Evolutionary conservation across 2,113 vertebrate genomes (phyloP).

Genomic region (Boulengeromyrus knoepffleri): DNA sequence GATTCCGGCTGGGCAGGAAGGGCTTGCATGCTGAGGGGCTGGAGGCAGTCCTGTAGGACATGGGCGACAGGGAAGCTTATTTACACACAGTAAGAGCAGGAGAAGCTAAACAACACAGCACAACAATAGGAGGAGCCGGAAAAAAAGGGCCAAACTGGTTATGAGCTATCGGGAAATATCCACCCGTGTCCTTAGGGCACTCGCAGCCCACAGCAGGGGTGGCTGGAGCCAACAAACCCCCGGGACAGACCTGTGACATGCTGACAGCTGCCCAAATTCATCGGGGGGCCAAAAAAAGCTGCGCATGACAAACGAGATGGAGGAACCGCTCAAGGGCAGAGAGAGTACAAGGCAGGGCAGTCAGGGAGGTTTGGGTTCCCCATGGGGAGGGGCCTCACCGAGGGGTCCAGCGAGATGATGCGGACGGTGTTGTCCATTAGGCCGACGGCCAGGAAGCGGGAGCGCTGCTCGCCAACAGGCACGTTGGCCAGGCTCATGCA

Average conservation of each 20-base stretch:
- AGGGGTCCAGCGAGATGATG: constrained; percentile 94
- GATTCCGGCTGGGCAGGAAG: constrained; percentile 92
- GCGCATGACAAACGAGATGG: not conserved
- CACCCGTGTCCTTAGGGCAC: not conserved
- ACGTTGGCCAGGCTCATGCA: constrained; percentile 98
- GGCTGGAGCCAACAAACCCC: too few relatives aligned
- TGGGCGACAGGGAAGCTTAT: not conserved
- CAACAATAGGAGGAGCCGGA: not conserved
- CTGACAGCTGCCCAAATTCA: not conserved
- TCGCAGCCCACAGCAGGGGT: too few relatives aligned
- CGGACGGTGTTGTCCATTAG: constrained; percentile 95
- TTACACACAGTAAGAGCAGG: not conserved
- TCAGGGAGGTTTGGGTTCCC: not conserved
- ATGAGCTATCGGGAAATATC: not conserved
- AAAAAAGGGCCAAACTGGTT: not conserved
- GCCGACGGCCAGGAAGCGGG: constrained; percentile 88
- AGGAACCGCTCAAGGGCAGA: not conserved
- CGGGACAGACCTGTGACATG: not conserved
- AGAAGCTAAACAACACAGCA: not conserved
- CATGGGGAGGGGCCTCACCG: constrained; percentile 56
- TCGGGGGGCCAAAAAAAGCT: not conserved
- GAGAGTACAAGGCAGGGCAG: too few relatives aligned
- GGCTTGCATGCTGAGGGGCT: constrained; percentile 96
- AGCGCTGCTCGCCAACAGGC: constrained; percentile 90
- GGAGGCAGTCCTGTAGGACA: constrained; percentile 77